Base-by-base conservation (phyloP, 1,140 invertebrate genomes). In the Nebria ingens region DNA sequence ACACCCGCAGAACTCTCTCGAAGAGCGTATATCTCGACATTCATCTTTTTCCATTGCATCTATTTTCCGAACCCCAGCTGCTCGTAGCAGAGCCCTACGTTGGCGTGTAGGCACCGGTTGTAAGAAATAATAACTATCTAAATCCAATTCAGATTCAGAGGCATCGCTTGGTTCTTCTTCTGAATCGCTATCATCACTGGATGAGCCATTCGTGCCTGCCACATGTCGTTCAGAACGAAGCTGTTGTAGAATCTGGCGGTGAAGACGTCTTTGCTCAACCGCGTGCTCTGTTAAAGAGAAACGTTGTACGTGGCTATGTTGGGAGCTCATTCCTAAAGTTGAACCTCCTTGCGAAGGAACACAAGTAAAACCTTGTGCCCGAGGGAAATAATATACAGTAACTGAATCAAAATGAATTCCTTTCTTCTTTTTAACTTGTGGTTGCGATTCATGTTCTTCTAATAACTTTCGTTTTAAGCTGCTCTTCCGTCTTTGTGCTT, bases 331-430 rank as follows among this genome's bases (percentile, higher is more conserved):
- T n/a, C 94, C 95, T 53, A 97, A 76, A 9, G 94, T 97, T 29
- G 92, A 95, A 21, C 94, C 94, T 29, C 94, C 95, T 76, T 93
- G 90, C 52, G 93, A 96, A 53, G 95, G 95, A 52, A 98, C 92
- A 78, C 94, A 97, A 13, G 91, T 91, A 72, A 97, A 97, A n/a
- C 95, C 95, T 78, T 98, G 95, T 42, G 89, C 81, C 66, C 95
- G 74, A 0, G 90, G 89, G 71, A 98, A 98, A 75, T 97, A 97
- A 72, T 85, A 98, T 1, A 98, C 92, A 20, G 91, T 94, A 0
- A 97, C 93, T 61, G 84, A 85, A 62, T 93, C 86, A 71, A 97
- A 98, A 51, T 86, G 84, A 57, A 98, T 90, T 29, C 79, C 80
- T 58, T 83, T 80, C 66, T 87, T 88, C 68, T 80, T 81, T 67